Conservation (phyloP, 2,797 vertebrate species). For the Capromys pilorides region DNA sequence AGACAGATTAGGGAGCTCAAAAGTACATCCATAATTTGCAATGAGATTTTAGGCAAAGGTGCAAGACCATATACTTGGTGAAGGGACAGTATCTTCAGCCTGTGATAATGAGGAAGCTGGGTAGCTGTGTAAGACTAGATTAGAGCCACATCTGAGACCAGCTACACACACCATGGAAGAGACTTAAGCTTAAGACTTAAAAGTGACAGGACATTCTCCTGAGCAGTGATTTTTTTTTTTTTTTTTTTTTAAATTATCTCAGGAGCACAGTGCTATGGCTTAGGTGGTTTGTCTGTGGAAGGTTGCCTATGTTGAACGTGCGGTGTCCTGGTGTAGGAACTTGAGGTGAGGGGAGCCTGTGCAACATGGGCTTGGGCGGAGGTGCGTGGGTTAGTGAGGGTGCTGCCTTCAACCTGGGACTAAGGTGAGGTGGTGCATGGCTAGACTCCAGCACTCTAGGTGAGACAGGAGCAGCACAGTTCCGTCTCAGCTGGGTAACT, state of each 20-base stretch:
- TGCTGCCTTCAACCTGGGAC: background rate
- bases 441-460: background rate
- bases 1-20: background rate
- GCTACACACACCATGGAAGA: background rate
- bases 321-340: too few relatives aligned
- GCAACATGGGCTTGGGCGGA: background rate
- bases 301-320: background rate
- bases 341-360: background rate
- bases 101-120: background rate
- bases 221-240: too few relatives aligned
- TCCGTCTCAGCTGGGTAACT: background rate
- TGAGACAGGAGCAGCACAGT: background rate
- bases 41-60: background rate
- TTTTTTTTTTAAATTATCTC: background rate
- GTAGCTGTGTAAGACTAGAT: background rate
- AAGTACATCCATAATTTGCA: background rate
- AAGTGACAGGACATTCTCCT: background rate
- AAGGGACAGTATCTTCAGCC: background rate
- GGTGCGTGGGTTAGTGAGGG: too few relatives aligned
- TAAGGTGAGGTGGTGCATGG: background rate
- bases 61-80: background rate
- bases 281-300: background rate
- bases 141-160: background rate
- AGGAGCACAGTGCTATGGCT: background rate
- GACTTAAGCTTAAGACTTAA: background rate